phyloP scores from a whole-genome alignment of 2,888 invertebrate species.

The Ceramica pisi region DNA sequence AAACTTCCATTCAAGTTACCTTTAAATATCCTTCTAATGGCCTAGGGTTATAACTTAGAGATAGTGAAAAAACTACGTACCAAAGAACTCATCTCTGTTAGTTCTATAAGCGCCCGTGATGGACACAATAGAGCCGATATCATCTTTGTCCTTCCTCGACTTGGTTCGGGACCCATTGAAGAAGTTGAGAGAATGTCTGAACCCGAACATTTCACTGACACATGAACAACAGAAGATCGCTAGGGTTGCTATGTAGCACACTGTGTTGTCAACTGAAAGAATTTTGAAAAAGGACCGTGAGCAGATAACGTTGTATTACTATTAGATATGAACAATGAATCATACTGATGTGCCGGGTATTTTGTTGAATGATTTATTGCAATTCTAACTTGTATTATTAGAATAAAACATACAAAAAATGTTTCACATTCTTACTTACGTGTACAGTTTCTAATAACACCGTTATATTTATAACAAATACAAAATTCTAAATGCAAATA shows the following conservation, averaged over 20 bases:
- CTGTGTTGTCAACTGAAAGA: slow-evolving; percentile 66
- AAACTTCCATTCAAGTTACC: neutral
- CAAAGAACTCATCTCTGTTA: slow-evolving; percentile 79
- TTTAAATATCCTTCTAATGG: neutral
- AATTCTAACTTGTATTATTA: neutral
- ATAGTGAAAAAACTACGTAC: slow-evolving; percentile 67
- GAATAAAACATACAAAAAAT: slow-evolving; percentile 1
- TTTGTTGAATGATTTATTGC: neutral
- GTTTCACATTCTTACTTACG: slow-evolving; percentile 65
- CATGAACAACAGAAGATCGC: slow-evolving; percentile 68
- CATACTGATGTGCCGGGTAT: slow-evolving; percentile 4
- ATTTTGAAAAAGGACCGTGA: slow-evolving; percentile 10
- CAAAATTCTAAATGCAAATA: slow-evolving; percentile 67
- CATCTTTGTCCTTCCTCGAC: slow-evolving; percentile 64
- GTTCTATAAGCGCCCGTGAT: slow-evolving; percentile 81
- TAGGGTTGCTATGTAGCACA: slow-evolving; percentile 66
- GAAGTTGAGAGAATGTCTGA: slow-evolving; percentile 80
- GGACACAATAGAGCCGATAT: slow-evolving; percentile 70
- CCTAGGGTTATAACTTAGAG: neutral
- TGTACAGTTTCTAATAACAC: slow-evolving; percentile 50
- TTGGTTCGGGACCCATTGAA: slow-evolving; percentile 60
- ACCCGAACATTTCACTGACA: slow-evolving; percentile 77
- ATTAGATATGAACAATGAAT: slow-evolving; percentile 41
- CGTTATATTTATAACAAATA: slow-evolving; percentile 55
- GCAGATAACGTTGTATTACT: slow-evolving; percentile 15